Base-by-base conservation (phyloP, 2,113 vertebrate species). In the Terrapene triunguis region DNA sequence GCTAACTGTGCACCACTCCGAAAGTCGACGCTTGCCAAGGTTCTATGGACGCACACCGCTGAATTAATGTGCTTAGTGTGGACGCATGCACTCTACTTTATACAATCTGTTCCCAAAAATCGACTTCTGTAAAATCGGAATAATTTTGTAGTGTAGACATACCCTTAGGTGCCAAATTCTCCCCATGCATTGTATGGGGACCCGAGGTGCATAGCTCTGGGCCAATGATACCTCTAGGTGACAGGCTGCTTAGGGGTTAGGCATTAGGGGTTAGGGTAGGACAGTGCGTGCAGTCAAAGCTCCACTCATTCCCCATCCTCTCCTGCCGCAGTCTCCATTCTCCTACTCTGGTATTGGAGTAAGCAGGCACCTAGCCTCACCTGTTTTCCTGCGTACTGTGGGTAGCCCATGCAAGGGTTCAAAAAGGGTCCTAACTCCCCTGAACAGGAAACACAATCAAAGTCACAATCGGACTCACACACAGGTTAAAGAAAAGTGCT, bases 371-470 rank as follows among this genome's bases (percentile, higher is more conserved):
- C 35, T n/a, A 12, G 29, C 13, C 29, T 62, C 59, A 14, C 59
- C 12, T 54, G 25, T 27, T 69, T 69, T 69, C 35, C 62, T 69
- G 35, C 7, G n/a, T 69, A 17, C 17, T 69, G 7, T 19, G 32
- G 17, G 62, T 69, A n/a, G 35, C 35, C 32, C 27, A 69, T n/a
- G 35, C 10, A 21, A 69, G 62, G 62, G 35, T n/a, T 35, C 62
- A 69, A n/a, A 69, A 16, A n/a, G 62, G 35, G 8, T n/a, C 35
- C 35, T 69, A 10, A 1, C n/a, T 47, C 89, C 72, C 35, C 47
- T 88, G 38, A 42, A 8, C 0, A 53, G 0, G 21, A 0, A 5
- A 13, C 1, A 5, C 62, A 27, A 22, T 69, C 87, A 27, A 85
- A 89, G 53, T 21, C 54, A 24, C 38, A 51, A 3, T 5, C 82